These are phyloP conservation scores for Eilema sororculum DNA, from an alignment of 2,888 invertebrate species.

Conservation along the genomic window DNA sequence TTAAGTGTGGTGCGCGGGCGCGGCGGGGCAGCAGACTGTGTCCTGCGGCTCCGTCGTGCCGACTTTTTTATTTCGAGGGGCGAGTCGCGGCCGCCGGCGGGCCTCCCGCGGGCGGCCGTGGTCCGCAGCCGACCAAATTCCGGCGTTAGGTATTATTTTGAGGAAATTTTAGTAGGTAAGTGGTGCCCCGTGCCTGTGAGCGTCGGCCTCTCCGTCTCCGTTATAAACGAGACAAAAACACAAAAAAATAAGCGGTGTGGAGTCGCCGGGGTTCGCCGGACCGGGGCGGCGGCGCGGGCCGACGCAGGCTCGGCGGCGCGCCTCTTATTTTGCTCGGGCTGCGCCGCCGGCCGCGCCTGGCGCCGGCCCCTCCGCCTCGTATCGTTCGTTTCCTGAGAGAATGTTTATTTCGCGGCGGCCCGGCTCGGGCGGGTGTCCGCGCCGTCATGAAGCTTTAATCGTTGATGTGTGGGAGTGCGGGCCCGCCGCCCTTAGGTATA, in stretches of 20 bases:
- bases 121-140: slow-evolving; percentile 77
- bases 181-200: slow-evolving; percentile 59
- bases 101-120: slow-evolving; percentile 76
- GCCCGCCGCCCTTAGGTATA: slow-evolving; percentile 70
- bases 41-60: slow-evolving; percentile 74
- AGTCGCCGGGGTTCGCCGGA: slow-evolving; percentile 45
- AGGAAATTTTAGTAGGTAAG: slow-evolving; percentile 86
- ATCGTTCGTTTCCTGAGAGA: slow-evolving; percentile 79
- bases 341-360: slow-evolving; percentile 28
- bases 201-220: slow-evolving; percentile 54
- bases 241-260: slow-evolving; percentile 72
- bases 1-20: slow-evolving; percentile 69
- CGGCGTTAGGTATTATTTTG: slow-evolving; percentile 87
- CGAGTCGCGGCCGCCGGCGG: slow-evolving; percentile 64
- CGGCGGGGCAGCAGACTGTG: slow-evolving; percentile 54
- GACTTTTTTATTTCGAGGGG: slow-evolving; percentile 82
- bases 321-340: slow-evolving; percentile 51
- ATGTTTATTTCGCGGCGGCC: slow-evolving; percentile 74
- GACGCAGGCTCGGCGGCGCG: slow-evolving; percentile 46
- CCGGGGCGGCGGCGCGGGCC: slow-evolving; percentile 56
- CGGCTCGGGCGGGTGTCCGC: slow-evolving; percentile 44
- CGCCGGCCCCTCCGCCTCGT: slow-evolving; percentile 55
- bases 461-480: slow-evolving; percentile 42
- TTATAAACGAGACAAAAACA: slow-evolving; percentile 76
- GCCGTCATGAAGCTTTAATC: slow-evolving; percentile 54